Evolutionary conservation across 2,888 invertebrate genomes (phyloP), one percentile per base, ranked within the genome.

Genomic region (Hemistola chrysoprasaria): DNA sequence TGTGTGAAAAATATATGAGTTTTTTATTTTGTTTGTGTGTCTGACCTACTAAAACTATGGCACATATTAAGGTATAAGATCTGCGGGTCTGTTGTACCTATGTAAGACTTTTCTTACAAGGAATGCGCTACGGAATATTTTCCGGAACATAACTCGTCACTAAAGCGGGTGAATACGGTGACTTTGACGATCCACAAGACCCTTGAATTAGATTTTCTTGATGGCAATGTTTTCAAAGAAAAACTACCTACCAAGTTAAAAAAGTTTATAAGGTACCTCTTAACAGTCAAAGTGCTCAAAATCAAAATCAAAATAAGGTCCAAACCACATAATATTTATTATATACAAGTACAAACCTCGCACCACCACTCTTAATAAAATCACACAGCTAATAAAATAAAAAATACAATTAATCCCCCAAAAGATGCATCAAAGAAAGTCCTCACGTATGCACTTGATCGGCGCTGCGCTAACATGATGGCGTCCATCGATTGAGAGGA

Each of bases 361-460:
- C n/a, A n/a, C n/a, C n/a, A n/a, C n/a, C n/a, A n/a, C n/a, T n/a
- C n/a, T n/a, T n/a, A n/a, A n/a, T n/a, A n/a, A n/a, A 20, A 25
- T 30, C 25, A 23, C 22, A 28, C 31, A 37, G 32, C 37, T 30
- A 26, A 26, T 7, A 27, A 34, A 34, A 22, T 41, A 50, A 55
- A 43, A 47, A 55, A 55, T 56, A 62, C 58, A 60, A 65, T 62
- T 61, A 66, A 57, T 54, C 56, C 40, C 27, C 45, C 62, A 76
- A 77, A 74, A 76, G 78, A 81, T 76, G 73, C 74, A 75, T 81
- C 82, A 83, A 83, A 84, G 83, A 77, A 76, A 77, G 78, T 80
- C 71, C 74, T 76, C 80, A 76, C 80, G 78, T 81, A 81, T 85
- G 85, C 85, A 85, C 80, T 84, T 82, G 83, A 85, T 82, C 81